Conservation (phyloP, 2,888 invertebrate species). For the Philaethria dido region DNA sequence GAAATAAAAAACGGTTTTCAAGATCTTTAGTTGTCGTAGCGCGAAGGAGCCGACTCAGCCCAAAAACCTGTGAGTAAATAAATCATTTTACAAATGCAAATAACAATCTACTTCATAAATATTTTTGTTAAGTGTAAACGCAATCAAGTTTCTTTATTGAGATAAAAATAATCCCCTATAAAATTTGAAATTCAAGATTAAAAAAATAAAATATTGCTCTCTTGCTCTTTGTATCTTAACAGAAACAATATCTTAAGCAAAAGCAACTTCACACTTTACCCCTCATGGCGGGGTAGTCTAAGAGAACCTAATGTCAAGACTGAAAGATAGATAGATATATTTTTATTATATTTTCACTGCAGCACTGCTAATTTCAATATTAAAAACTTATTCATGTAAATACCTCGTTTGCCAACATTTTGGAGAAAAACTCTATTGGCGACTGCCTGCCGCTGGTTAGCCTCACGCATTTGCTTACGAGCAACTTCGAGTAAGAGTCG, state of each 20-base stretch:
- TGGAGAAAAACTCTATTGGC: slow-evolving; percentile 90
- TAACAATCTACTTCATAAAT: slow-evolving; percentile 3
- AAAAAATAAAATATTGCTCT: no score
- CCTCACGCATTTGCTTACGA: slow-evolving; percentile 91
- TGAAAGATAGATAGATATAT: no score
- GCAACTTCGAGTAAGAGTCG: slow-evolving; percentile 92
- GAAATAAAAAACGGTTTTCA: slow-evolving; percentile 52
- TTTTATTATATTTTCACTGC: no score
- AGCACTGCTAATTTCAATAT: no score
- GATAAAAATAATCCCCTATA: background rate
- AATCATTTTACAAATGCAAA: slow-evolving; percentile 6
- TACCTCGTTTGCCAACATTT: slow-evolving; percentile 89
- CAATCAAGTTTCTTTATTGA: background rate
- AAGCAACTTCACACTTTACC: no score
- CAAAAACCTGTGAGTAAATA: slow-evolving; percentile 64
- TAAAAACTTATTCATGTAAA: background rate
- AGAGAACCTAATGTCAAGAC: no score
- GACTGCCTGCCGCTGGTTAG: slow-evolving; percentile 87
- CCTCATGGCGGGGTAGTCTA: no score
- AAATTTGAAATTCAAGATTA: background rate
- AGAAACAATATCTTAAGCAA: no score
- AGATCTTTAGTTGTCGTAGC: slow-evolving; percentile 71
- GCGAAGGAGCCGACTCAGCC: slow-evolving; percentile 63
- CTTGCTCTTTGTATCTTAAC: no score
- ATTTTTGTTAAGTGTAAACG: background rate